Evolutionary conservation across 2,797 vertebrate genomes (phyloP).

Genomic region (Glossophaga mutica): DNA sequence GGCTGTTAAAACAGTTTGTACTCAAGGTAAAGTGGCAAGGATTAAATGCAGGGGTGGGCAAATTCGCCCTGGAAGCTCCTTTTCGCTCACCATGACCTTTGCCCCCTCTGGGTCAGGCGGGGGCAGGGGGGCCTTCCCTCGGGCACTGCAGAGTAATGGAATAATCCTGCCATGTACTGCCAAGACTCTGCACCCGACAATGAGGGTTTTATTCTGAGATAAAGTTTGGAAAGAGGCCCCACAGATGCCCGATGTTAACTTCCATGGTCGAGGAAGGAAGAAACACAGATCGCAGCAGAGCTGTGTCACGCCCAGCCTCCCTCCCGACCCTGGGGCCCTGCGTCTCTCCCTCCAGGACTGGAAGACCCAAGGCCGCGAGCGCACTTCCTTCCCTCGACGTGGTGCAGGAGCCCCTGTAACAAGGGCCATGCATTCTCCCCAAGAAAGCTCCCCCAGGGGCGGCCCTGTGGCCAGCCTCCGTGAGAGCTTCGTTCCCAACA

Average conservation of each 20-base stretch:
- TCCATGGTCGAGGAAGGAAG: neutral
- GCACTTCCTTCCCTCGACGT: neutral
- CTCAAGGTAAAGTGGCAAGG: neutral
- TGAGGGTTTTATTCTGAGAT: neutral
- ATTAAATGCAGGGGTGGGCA: too few species aligned
- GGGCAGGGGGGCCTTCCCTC: neutral
- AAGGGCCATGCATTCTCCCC: neutral
- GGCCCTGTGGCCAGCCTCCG: too few species aligned
- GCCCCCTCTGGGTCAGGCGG: accelerated
- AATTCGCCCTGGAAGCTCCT: neutral
- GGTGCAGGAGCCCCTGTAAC: too few species aligned
- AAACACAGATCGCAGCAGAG: neutral
- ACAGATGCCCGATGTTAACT: neutral
- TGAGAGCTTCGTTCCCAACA: neutral
- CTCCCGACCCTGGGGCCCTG: accelerated
- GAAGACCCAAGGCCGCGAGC: accelerated
- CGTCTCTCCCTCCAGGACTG: accelerated
- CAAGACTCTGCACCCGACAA: neutral
- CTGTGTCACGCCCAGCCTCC: neutral
- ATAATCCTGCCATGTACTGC: neutral
- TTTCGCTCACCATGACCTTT: neutral
- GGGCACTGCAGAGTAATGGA: neutral
- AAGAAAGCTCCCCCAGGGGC: accelerated
- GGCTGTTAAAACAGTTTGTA: neutral
- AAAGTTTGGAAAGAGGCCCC: neutral